Evolutionary conservation across 2,888 invertebrate species (phyloP).

Genomic region (Sepioteuthis lessoniana): DNA sequence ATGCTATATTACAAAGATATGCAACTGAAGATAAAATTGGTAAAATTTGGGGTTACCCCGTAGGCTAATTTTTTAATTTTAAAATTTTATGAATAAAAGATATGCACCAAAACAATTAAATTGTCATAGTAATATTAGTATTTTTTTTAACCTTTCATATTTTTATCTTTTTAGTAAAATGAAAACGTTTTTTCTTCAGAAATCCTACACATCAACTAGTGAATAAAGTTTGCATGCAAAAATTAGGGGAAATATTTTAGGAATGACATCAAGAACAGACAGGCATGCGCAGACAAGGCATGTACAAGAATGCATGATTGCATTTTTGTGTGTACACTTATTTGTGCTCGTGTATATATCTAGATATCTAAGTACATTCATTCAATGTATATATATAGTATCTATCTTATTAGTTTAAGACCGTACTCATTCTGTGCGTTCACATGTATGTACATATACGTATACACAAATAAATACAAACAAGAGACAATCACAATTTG

Average conservation of each 20-base stretch:
- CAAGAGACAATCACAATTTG: background rate
- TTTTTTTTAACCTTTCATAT: background rate
- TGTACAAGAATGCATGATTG: background rate
- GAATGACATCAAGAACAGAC: background rate
- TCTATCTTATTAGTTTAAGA: too few species aligned
- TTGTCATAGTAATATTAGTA: too few species aligned
- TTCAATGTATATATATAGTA: background rate
- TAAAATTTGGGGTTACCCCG: too few species aligned
- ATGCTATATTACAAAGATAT: too few species aligned
- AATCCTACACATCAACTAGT: background rate
- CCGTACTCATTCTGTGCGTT: background rate
- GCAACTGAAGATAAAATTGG: too few species aligned
- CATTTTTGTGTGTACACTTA: background rate
- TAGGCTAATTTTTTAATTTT: too few species aligned
- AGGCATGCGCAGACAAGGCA: constrained; percentile 3
- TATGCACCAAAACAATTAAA: too few species aligned
- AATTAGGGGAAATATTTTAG: background rate
- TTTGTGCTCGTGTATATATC: background rate
- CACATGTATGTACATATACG: background rate
- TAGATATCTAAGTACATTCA: background rate
- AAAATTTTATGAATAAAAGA: too few species aligned
- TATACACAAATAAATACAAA: background rate
- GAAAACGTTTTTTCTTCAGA: background rate
- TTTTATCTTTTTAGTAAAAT: background rate
- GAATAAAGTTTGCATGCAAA: background rate